Base-by-base conservation (phyloP, 2,113 vertebrate species). In the Acanthochromis polyacanthus region DNA sequence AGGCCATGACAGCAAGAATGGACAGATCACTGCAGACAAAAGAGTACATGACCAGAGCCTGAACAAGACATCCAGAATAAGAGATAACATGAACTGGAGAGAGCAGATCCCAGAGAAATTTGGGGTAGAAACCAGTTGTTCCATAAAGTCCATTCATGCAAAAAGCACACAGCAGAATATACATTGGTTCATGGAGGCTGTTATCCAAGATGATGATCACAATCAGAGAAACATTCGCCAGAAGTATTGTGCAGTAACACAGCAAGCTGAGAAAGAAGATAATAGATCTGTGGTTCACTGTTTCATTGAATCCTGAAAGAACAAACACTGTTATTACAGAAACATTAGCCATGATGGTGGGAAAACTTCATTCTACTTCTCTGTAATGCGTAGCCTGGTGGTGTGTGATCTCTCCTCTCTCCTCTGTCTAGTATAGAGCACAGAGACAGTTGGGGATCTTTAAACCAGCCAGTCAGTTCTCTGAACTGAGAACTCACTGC, bases 121-220 rank as follows among this genome's bases (percentile, higher is more conserved):
- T 83, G 9, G 83, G 90, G 48, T 81, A 91, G 59, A 91, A 91
- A 40, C 79, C 83, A 51, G 74, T 36, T 4, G 79, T 70, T 23
- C 88, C 88, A 80, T 78, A 88, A 55, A 91, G 76, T 28, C 52
- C 56, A 40, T 88, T 89, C 16, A 91, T 51, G 36, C 82, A 89
- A 15, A 91, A 70, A 17, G 28, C 71, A 57, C 80, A 86, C 36
- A 89, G 8, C 16, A 89, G 25, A 79, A 90, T 76, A 9, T 90
- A 90, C 88, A 91, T 88, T 1, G 88, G 86, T 48, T 90, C 85
- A 73, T 91, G 84, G 9, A 90, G 78, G 20, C 45, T 53, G 62
- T 73, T 85, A 46, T 90, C 82, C 40, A 82, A 50, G 17, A 83
- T 68, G 22, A 91, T 80, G 15, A 46, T 75, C 1, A 85, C 2